These are phyloP conservation scores for Deilephila elpenor DNA, from an alignment of 2,888 invertebrate species.

Conservation along the genomic window DNA sequence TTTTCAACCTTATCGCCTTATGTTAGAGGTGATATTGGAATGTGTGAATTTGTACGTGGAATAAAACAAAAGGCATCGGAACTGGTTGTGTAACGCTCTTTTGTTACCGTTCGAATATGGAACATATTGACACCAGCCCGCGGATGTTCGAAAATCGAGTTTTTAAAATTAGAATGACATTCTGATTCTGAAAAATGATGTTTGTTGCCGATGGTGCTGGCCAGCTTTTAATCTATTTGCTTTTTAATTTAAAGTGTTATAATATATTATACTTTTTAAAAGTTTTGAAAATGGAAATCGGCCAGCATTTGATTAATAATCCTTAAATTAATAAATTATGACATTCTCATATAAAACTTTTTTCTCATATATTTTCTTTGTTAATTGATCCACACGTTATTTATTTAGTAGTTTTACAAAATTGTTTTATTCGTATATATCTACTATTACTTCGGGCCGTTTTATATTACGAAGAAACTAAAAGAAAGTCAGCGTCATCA, in stretches of 20 bases:
- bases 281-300: not conserved
- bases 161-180: not conserved
- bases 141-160: slow-evolving; percentile 11
- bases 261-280: not conserved
- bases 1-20: slow-evolving; percentile 34
- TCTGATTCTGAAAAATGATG: not conserved
- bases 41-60: not conserved
- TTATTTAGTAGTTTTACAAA: too few relatives aligned
- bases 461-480: too few relatives aligned
- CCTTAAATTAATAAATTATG: not conserved
- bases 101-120: slow-evolving; percentile 29
- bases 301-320: not conserved
- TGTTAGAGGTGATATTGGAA: slow-evolving; percentile 17
- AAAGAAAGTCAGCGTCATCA: too few relatives aligned
- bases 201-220: not conserved
- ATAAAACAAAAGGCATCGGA: slow-evolving; percentile 37
- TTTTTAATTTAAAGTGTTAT: not conserved
- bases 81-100: slow-evolving; percentile 25
- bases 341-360: not conserved
- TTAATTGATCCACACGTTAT: too few relatives aligned
- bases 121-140: slow-evolving; percentile 25
- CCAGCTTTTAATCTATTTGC: not conserved
- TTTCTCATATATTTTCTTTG: too few relatives aligned
- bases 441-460: too few relatives aligned
- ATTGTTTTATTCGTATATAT: too few relatives aligned